These are phyloP conservation scores for Aix galericulata DNA, from an alignment of 2,113 vertebrate species.

Conservation along the genomic window DNA sequence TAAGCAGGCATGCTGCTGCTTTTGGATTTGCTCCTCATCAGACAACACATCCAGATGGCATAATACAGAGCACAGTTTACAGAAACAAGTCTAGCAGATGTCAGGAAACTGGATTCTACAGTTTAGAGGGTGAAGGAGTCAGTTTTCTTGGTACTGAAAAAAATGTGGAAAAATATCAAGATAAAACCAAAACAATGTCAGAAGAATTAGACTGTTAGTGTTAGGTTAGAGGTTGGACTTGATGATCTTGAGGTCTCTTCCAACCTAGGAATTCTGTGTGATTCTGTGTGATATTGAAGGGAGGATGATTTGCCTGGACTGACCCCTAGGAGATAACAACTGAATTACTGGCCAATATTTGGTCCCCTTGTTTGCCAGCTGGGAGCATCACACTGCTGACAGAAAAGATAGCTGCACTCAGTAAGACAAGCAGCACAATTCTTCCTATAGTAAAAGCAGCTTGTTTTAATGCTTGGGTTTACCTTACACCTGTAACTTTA, in stretches of 20 bases:
- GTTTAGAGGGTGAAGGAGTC: neutral
- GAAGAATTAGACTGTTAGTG: no score
- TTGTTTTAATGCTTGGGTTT: neutral
- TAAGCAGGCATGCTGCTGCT: constrained; percentile 20
- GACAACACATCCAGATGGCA: constrained; percentile 46
- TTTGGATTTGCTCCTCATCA: constrained; percentile 43
- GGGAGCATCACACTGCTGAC: neutral
- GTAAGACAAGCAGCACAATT: neutral
- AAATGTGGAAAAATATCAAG: neutral
- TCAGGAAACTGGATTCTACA: constrained; percentile 13
- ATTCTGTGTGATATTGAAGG: neutral
- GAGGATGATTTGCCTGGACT: neutral
- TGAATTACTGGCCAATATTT: neutral
- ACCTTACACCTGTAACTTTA: neutral
- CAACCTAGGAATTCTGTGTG: no score
- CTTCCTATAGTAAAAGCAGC: neutral
- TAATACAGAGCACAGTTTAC: constrained; percentile 29
- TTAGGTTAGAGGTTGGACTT: no score
- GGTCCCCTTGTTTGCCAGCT: neutral
- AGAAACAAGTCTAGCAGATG: constrained; percentile 38
- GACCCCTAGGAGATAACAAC: neutral
- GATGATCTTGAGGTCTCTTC: no score
- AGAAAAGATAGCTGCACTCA: neutral
- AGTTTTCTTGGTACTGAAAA: neutral
- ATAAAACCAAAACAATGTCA: neutral